Base-by-base conservation (phyloP, 2,888 invertebrate genomes). In the Copidosoma aretas region DNA sequence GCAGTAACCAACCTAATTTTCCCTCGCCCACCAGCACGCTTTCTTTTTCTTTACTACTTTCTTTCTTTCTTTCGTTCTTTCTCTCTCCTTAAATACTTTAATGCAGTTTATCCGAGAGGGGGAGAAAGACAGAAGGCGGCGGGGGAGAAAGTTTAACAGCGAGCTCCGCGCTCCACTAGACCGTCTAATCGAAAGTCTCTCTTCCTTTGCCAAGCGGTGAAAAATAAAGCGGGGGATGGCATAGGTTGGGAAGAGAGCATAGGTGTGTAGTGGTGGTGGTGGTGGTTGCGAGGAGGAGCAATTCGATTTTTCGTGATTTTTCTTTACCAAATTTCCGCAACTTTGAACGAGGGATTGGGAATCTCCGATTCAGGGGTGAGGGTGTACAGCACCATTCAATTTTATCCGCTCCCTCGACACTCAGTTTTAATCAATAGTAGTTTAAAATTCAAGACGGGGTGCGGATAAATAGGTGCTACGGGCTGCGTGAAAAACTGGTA, bases 51-150 rank as follows among this genome's bases (percentile, higher is more conserved):
- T n/a, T n/a, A n/a, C n/a, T n/a, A n/a, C n/a, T n/a, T 32, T 32
- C 32, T 8, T 32, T 32, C 3, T 32, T 32, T 8, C 32, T 32
- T 32, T 32, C 32, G 3, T 43, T 60, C 62, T 67, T 46, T 59
- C 60, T 68, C 56, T 66, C 63, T 67, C 67, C 61, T 61, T 70
- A 71, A 71, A 71, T 70, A 72, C 71, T 72, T 72, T 72, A 70
- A 72, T 72, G 67, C 71, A 67, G 59, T 72, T 72, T 70, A 66
- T 66, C 66, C 68, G 19, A 17, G 15, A 56, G 57, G 60, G 43
- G 15, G 19, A 57, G 57, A 60, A 67, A 57, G 58, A 66, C 58
- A 25, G 53, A 57, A 25, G 58, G 54, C 56, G 12, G 43, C 15
- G 43, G 43, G 43, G 54, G 63, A 60, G 32, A 59, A 59, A 70